Base-by-base conservation (phyloP, 2,113 vertebrate genomes). In the Mormyrus iriodes region DNA sequence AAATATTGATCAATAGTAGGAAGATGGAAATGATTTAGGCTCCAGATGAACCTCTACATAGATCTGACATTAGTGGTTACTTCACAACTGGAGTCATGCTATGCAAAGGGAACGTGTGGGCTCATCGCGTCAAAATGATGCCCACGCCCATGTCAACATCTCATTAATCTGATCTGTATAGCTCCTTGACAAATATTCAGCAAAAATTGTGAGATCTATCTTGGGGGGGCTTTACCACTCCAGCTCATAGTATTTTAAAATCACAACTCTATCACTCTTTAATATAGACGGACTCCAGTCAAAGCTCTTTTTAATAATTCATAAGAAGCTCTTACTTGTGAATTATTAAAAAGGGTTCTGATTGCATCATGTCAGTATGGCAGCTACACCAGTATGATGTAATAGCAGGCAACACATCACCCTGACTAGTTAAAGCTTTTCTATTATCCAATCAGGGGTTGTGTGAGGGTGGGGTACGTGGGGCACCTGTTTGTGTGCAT, bases 351-450 rank as follows among this genome's bases (percentile, higher is more conserved):
- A 55, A 39, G 76, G 90, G 88, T 90, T 91, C 69, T 87, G 46
- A 90, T 95, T 94, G 90, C 91, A 91, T 95, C 93, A 95, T 92
- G 91, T 92, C 89, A 90, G 90, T 91, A 92, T 91, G 91, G 93
- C 92, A 94, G 92, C 91, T 88, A 90, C 69, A 87, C 90, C 76
- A 58, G 87, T 93, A 91, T 94, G 94, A 95, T 95, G 94, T 94
- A 95, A 96, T 92, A 92, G 91, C 92, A 90, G 91, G 93, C 93
- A 95, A 94, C 91, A 92, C 90, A 90, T 89, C 90, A 91, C 90
- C 92, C 90, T 69, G 91, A 90, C 90, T 89, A 93, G 93, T 93
- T 92, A 92, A 90, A 91, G 93, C 92, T 93, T 92, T 92, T 91
- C 90, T 92, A 86, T 93, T 91, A 92, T 89, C 91, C 87, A 52